Percentiles rank a stretch among this genome's conserved stretches.
Evolutionary conservation across 1,140 invertebrate species (phyloP).

Genomic region (Lysiphlebus fabarum): DNA sequence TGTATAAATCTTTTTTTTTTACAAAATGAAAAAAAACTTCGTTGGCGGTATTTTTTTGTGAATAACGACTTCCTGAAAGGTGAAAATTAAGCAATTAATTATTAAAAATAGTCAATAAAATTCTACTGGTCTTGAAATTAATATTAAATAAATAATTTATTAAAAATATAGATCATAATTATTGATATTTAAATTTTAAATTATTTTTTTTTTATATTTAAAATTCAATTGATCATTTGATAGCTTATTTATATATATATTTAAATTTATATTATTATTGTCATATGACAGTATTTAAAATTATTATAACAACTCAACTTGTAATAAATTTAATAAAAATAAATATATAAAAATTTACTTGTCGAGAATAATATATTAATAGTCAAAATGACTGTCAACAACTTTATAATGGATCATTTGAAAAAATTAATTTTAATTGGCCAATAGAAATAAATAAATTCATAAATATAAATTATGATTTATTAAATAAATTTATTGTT

Average conservation of each 20-base stretch:
- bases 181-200: too few species aligned
- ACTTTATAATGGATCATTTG: slow-evolving; percentile 31
- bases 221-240: too few species aligned
- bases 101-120: slow-evolving; percentile 29
- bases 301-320: too few species aligned
- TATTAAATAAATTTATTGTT: slow-evolving; percentile 56
- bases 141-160: too few species aligned
- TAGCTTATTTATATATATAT: too few species aligned
- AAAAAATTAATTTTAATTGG: slow-evolving; percentile 53
- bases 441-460: slow-evolving; percentile 28
- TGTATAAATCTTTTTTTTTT: not conserved
- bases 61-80: slow-evolving; percentile 47
- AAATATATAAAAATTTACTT: too few species aligned
- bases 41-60: slow-evolving; percentile 29
- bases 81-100: slow-evolving; percentile 52
- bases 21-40: slow-evolving; percentile 1
- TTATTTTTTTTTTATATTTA: too few species aligned
- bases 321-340: too few species aligned
- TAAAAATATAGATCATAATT: too few species aligned
- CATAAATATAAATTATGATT: slow-evolving; percentile 51
- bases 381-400: slow-evolving; percentile 31
- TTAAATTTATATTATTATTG: too few species aligned
- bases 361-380: slow-evolving; percentile 46
- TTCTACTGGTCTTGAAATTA: not conserved
- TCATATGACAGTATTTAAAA: too few species aligned